Conservation (phyloP, 2,113 vertebrate genomes). For the Indicator indicator region DNA sequence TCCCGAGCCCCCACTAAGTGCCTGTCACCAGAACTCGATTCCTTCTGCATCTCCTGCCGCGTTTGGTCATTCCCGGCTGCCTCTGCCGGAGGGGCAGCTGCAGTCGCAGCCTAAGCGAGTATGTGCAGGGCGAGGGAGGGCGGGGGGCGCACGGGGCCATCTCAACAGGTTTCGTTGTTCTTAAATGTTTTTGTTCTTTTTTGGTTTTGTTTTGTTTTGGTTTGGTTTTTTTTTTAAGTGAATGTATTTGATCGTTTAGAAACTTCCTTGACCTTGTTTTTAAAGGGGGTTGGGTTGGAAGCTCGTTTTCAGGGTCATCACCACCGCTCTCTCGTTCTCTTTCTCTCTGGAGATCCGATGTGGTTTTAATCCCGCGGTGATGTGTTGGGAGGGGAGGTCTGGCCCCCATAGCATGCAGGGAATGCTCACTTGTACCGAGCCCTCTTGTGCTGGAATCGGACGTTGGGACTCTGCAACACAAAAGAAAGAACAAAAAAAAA, state of each 20-base stretch:
- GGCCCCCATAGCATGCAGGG: slow-evolving; percentile 42
- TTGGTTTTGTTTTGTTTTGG: not conserved
- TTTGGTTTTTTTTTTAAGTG: slow-evolving; percentile 27
- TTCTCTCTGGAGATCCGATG: slow-evolving; percentile 22
- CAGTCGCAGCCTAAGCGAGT: slow-evolving; percentile 60
- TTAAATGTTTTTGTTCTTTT: slow-evolving; percentile 2
- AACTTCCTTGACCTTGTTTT: slow-evolving; percentile 53
- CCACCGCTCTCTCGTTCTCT: not conserved
- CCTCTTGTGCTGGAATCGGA: slow-evolving; percentile 51
- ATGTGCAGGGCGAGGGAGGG: slow-evolving; percentile 65
- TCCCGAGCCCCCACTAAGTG: slow-evolving; percentile 73
- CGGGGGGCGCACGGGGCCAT: slow-evolving; percentile 11
- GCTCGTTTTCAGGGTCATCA: not conserved
- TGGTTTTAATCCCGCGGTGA: slow-evolving; percentile 60
- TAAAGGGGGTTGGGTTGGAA: slow-evolving; percentile 21
- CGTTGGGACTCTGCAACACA: slow-evolving; percentile 2
- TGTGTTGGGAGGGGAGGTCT: slow-evolving; percentile 50
- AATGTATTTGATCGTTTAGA: slow-evolving; percentile 67
- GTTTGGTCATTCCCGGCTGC: slow-evolving; percentile 54
- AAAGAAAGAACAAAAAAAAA: no score
- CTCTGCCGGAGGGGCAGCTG: slow-evolving; percentile 5
- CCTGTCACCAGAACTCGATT: slow-evolving; percentile 69
- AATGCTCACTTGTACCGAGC: slow-evolving; percentile 62
- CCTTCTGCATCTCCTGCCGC: slow-evolving; percentile 59
- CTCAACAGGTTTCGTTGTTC: slow-evolving; percentile 41